A percentile compares a stretch with the other conserved stretches of the same genome.
Conservation (phyloP, 2,113 vertebrate species). For the Serilophus lunatus region DNA sequence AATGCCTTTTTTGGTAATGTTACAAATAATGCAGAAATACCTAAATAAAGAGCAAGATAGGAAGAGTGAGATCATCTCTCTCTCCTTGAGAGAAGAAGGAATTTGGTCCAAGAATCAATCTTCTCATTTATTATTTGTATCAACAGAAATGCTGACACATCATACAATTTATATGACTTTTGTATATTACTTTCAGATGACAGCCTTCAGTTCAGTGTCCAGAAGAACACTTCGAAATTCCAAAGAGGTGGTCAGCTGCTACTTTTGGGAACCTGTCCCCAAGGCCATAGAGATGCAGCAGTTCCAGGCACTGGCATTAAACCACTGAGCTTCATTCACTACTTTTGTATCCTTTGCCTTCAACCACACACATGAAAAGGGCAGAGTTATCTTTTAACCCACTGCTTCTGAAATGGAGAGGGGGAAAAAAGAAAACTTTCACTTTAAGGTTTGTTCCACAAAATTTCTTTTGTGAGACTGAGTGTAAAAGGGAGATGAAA, state of each 20-base stretch:
- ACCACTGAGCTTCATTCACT: neutral
- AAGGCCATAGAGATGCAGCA: neutral
- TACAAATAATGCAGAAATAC: neutral
- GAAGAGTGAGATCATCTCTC: neutral
- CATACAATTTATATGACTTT: neutral
- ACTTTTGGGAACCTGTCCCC: neutral
- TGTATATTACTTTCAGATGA: neutral
- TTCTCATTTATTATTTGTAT: slow-evolving; percentile 24
- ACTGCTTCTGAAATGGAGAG: neutral
- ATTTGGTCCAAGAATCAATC: neutral
- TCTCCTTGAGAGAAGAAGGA: neutral
- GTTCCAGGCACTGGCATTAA: neutral
- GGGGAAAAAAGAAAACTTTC: neutral
- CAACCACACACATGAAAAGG: neutral
- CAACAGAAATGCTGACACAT: neutral
- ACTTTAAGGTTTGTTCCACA: neutral
- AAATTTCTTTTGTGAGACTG: neutral
- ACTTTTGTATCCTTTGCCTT: neutral
- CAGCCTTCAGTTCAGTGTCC: neutral
- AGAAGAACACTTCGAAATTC: neutral
- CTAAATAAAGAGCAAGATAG: neutral
- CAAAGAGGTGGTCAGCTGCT: neutral
- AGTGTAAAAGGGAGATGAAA: neutral
- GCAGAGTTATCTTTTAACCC: neutral
- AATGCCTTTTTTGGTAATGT: neutral